Evolutionary conservation across 2,888 invertebrate species (phyloP), one percentile per base, ranked within the genome.

Genomic region (Cantharis lateralis): DNA sequence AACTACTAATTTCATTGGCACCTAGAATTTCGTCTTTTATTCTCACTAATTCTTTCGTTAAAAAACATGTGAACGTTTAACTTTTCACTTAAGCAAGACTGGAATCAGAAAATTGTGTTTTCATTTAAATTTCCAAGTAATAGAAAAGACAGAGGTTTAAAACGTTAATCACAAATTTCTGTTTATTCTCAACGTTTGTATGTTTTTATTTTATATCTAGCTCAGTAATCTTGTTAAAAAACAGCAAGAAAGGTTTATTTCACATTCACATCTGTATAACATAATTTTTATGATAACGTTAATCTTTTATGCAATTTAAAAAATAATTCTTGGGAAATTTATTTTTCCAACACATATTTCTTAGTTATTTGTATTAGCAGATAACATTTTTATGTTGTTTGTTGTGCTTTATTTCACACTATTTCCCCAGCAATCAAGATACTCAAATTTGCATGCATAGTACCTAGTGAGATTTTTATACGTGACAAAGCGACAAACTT

Each of bases 221-320:
- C 74, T 74, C 68, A 68, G 61, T 74, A 77, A 77, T 71, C 71
- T 77, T 71, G 71, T 77, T 77, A 77, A 74, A 71, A n/a, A 48
- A 15, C 15, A 70, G 73, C 70, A 76, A 64, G 72, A 73, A 70
- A 68, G 70, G 16, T 62, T 66, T 64, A 28, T 73, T 62, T 73
- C 62, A 28, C 70, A 70, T 13, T 28, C 69, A 70, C 71, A 74
- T 74, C 74, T 74, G 71, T 66, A 72, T 18, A 74, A 70, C 61
- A 15, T 62, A 68, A 69, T 62, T 72, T 72, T 48, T 69, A 15
- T 26, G 18, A 66, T 48, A 68, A 68, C 48, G 69, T 18, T n/a
- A 66, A 66, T 20, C 18, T 66, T 66, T 66, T 24, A 66, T 66
- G 18, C 24, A 66, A 20, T 66, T 20, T 16, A 18, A 16, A 66